Evolutionary conservation across 92 coral and sea anemone species (phyloP).

Genomic region (Ricordea florida): DNA sequence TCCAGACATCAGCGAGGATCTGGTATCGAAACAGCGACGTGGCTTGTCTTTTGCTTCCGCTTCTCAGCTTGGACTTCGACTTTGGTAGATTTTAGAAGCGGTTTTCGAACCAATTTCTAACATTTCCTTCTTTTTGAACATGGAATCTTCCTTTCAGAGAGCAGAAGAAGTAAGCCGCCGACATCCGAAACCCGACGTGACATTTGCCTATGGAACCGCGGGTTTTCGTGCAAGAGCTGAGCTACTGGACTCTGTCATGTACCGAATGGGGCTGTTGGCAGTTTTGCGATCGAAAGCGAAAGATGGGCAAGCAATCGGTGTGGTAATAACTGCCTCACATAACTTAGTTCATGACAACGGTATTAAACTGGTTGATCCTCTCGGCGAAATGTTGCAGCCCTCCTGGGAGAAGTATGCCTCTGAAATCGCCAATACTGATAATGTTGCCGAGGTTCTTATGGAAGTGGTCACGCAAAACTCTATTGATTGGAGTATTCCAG

Average conservation of each 20-base stretch:
- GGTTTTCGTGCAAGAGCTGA: constrained; percentile 87
- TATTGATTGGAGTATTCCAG: constrained; percentile 63
- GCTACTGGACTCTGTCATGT: constrained; percentile 90
- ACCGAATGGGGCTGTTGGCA: constrained; percentile 95
- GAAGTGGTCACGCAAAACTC: constrained; percentile 42
- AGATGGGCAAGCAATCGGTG: constrained; percentile 81
- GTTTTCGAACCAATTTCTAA: neutral
- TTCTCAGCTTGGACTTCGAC: neutral
- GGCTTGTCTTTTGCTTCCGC: neutral
- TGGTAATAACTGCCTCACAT: constrained; percentile 97
- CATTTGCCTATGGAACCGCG: constrained; percentile 94
- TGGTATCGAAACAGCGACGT: constrained; percentile 15
- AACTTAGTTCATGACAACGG: constrained; percentile 96
- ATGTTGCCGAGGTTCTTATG: constrained; percentile 56
- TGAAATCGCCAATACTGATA: constrained; percentile 84
- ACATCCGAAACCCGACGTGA: constrained; percentile 83
- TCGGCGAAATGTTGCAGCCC: constrained; percentile 94
- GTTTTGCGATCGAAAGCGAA: constrained; percentile 90
- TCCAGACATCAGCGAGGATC: neutral
- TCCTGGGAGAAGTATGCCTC: constrained; percentile 96
- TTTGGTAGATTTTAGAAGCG: neutral
- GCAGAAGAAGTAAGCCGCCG: constrained; percentile 65
- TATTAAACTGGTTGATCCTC: constrained; percentile 94
- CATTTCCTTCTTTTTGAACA: neutral
- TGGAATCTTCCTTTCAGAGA: constrained; percentile 72